A percentile compares a stretch with the other conserved stretches of the same genome.
Evolutionary conservation across 1,140 invertebrate genomes (phyloP).

Genomic region (Pentalonia nigronervosa): DNA sequence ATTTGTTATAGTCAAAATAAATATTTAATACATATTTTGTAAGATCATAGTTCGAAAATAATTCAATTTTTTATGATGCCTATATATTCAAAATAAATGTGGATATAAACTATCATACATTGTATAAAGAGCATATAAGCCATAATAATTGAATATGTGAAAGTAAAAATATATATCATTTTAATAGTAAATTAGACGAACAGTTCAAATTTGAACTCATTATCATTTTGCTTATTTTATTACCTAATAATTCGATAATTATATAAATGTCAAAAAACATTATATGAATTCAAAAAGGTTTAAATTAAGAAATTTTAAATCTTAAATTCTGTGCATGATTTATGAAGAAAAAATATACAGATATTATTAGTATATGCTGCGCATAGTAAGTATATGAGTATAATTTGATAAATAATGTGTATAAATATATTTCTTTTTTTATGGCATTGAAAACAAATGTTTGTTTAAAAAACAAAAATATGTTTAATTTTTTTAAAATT

Average conservation of each 20-base stretch:
- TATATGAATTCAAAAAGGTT: neutral
- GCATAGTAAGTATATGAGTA: neutral
- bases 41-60: too few relatives aligned
- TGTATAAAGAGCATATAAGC: too few relatives aligned
- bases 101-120: too few relatives aligned
- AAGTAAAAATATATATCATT: too few relatives aligned
- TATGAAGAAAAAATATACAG: neutral
- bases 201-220: too few relatives aligned
- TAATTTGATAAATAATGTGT: neutral
- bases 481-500: neutral
- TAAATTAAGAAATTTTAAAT: conserved; percentile 15
- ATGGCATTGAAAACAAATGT: neutral
- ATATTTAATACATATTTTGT: too few relatives aligned
- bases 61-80: too few relatives aligned
- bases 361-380: neutral
- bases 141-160: too few relatives aligned
- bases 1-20: too few relatives aligned
- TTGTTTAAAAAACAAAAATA: neutral
- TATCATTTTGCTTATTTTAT: too few relatives aligned
- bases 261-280: neutral
- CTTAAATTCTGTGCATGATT: neutral
- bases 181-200: too few relatives aligned
- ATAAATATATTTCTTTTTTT: neutral
- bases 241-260: neutral
- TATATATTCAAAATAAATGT: too few relatives aligned